Conservation (phyloP, 2,888 invertebrate genomes). For the Drosophila birchii region DNA sequence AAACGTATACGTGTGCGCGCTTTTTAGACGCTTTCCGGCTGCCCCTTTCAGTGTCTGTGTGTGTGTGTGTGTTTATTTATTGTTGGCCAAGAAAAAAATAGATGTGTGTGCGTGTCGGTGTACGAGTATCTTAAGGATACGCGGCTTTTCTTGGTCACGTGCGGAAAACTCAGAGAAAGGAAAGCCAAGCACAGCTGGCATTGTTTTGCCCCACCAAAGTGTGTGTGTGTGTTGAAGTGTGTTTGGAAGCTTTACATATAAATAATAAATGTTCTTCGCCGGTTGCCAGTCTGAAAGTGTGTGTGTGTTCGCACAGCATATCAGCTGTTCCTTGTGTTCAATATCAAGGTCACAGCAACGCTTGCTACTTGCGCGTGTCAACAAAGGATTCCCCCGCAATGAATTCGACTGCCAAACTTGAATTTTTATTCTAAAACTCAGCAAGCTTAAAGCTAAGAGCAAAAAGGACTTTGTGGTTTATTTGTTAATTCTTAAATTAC, state of each 20-base stretch:
- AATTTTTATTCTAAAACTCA: background rate
- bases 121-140: slow-evolving; percentile 65
- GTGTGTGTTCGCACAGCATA: slow-evolving; percentile 42
- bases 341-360: slow-evolving; percentile 72
- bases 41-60: slow-evolving; percentile 32
- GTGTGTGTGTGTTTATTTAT: slow-evolving; percentile 69
- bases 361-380: slow-evolving; percentile 28
- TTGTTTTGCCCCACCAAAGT: slow-evolving; percentile 60
- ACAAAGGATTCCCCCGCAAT: slow-evolving; percentile 12
- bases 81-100: slow-evolving; percentile 44
- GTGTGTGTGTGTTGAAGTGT: slow-evolving; percentile 30
- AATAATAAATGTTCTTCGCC: slow-evolving; percentile 73
- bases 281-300: slow-evolving; percentile 37
- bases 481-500: background rate
- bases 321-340: slow-evolving; percentile 73
- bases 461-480: background rate
- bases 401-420: background rate
- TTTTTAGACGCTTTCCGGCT: slow-evolving; percentile 62
- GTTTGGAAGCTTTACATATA: slow-evolving; percentile 56
- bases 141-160: slow-evolving; percentile 61
- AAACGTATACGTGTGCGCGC: slow-evolving; percentile 70
- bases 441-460: background rate
- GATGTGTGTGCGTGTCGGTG: slow-evolving; percentile 33
- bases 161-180: slow-evolving; percentile 59
- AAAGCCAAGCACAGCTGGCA: slow-evolving; percentile 64